Base-by-base conservation (phyloP, 92 coral and sea anemone species). In the Anthopleura xanthogrammica region DNA sequence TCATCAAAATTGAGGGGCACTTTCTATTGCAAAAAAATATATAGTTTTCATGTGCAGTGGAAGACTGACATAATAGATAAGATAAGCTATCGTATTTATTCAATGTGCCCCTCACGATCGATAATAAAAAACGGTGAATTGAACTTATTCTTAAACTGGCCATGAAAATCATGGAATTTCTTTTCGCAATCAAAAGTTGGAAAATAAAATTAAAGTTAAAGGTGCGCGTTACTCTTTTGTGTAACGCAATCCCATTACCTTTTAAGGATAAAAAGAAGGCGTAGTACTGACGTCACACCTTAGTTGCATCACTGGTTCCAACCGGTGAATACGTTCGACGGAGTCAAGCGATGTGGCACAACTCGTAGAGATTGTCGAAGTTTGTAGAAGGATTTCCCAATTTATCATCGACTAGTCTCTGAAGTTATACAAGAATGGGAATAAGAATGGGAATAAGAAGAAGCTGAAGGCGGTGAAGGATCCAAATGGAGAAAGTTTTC, bases 191-290 rank as follows among this genome's bases (percentile, higher is more conserved):
- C 5, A 48, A 54, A 7, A 8, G 11, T 14, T 54, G 13, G 13
- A 4, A 54, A 54, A 13, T 0, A 54, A 54, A 11, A 1, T 54
- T 54, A 0, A 54, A 54, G 58, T 54, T 54, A 7, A 62, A 5
- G 36, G 3, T 19, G 23, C 4, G 70, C 29, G 70, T 62, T 62
- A 62, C 70, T 62, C 72, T 79, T 60, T 60, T 58, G 52, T 13
- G 66, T 58, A 60, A 68, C 83, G 41, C 73, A 58, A 72, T 79
- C 55, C 52, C 24, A 60, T 23, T 60, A 20, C 92, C 92, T 72
- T 16, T 86, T 86, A 64, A 87, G 92, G 92, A 22, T 48, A 79
- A 52, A 68, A 20, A 36, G 88, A 83, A 82, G 92, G 92, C 77
- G 92, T 83, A 62, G 78, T 50, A 83, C n/a, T 79, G 87, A 78